These are phyloP conservation scores for Conops quadrifasciatus DNA, from an alignment of 2,888 invertebrate species.

Conservation along the genomic window DNA sequence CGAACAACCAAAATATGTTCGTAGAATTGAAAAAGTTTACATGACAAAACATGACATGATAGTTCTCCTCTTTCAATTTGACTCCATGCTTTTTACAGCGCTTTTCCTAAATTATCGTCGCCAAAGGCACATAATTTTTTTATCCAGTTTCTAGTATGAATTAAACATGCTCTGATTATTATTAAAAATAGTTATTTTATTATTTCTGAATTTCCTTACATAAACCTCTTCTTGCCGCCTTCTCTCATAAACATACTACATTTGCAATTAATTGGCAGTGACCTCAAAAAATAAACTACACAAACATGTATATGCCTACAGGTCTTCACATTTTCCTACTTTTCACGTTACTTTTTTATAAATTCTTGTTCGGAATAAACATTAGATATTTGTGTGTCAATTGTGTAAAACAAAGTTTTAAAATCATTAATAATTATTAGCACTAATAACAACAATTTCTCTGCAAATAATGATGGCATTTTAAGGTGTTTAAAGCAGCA, in stretches of 20 bases:
- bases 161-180: too few relatives aligned
- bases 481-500: background rate
- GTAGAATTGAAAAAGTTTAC: too few relatives aligned
- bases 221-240: slow-evolving; percentile 7
- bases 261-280: slow-evolving; percentile 21
- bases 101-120: too few relatives aligned
- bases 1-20: too few relatives aligned
- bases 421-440: background rate
- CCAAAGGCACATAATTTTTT: too few relatives aligned
- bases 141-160: too few relatives aligned
- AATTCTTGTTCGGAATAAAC: background rate
- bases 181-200: slow-evolving; percentile 23
- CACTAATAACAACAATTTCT: background rate
- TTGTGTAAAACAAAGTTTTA: background rate
- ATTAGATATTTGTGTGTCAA: background rate
- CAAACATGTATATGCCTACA: slow-evolving; percentile 12
- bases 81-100: too few relatives aligned
- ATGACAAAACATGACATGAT: too few relatives aligned
- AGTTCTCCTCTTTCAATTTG: too few relatives aligned
- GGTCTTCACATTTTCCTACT: background rate
- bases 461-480: too few relatives aligned
- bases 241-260: slow-evolving; percentile 23
- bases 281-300: slow-evolving; percentile 12
- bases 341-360: background rate
- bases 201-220: slow-evolving; percentile 14